These are phyloP conservation scores for Diadromus collaris DNA, from an alignment of 2,888 invertebrate genomes.

Conservation along the genomic window DNA sequence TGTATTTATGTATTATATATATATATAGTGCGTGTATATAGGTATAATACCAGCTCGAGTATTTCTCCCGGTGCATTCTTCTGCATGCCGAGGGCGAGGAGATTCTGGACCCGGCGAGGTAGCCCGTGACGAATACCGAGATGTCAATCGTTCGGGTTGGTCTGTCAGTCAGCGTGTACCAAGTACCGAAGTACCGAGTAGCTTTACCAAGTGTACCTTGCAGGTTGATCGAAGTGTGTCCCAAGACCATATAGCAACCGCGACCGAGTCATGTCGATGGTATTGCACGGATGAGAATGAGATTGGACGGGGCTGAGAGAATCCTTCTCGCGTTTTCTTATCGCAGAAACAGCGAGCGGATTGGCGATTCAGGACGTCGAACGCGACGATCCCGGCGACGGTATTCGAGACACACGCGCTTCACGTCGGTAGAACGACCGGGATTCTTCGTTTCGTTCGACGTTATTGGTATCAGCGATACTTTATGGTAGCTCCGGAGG, in stretches of 20 bases:
- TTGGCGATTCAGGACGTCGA: constrained; percentile 13
- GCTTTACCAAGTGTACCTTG: constrained; percentile 40
- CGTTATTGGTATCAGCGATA: constrained; percentile 46
- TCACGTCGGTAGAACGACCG: constrained; percentile 29
- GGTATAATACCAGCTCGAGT: constrained; percentile 35
- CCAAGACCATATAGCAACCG: constrained; percentile 28
- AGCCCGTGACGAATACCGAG: constrained; percentile 68
- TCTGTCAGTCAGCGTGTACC: constrained; percentile 48
- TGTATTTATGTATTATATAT: too few relatives aligned
- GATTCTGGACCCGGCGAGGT: constrained; percentile 58
- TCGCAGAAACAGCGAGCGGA: constrained; percentile 42
- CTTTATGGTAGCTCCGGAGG: constrained; percentile 33
- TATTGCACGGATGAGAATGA: constrained; percentile 40
- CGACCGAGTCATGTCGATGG: constrained; percentile 41
- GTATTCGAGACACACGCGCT: constrained; percentile 48
- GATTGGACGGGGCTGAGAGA: constrained; percentile 43
- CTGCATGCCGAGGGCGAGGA: constrained; percentile 36
- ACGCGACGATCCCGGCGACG: constrained; percentile 10
- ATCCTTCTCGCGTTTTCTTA: constrained; percentile 32
- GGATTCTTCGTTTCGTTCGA: constrained; percentile 23
- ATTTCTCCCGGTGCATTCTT: constrained; percentile 57
- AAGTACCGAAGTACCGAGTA: constrained; percentile 55
- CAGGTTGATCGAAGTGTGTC: constrained; percentile 24
- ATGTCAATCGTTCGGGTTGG: constrained; percentile 66
- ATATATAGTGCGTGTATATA: constrained; percentile 4